These are phyloP conservation scores for Bombus picipes DNA, from an alignment of 1,140 invertebrate genomes.

Conservation along the genomic window DNA sequence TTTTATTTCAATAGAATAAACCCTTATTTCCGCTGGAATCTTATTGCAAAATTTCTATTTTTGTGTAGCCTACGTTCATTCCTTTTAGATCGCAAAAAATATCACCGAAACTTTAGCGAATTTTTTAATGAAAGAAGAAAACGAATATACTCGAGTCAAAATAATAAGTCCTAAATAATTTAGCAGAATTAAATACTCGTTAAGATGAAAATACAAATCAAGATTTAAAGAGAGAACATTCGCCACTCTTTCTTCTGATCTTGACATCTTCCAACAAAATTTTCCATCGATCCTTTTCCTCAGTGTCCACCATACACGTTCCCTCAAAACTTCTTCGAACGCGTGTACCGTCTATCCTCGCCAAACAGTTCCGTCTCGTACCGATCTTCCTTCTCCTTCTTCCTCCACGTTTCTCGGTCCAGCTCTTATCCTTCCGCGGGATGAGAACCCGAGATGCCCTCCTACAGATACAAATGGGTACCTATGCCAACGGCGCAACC, in stretches of 20 bases:
- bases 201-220: too few species aligned
- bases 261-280: neutral
- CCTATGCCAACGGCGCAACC: slow-evolving; percentile 80
- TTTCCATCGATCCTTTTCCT: neutral
- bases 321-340: neutral
- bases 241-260: too few species aligned
- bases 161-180: too few species aligned
- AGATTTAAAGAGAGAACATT: too few species aligned
- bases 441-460: slow-evolving; percentile 81
- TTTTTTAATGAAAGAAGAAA: too few species aligned
- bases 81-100: neutral
- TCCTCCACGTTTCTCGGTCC: neutral
- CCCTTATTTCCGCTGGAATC: too few species aligned
- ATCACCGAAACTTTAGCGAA: neutral
- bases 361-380: slow-evolving; percentile 38
- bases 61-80: too few species aligned
- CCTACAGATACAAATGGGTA: slow-evolving; percentile 80
- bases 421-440: slow-evolving; percentile 61
- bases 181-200: too few species aligned
- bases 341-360: neutral
- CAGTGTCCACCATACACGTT: neutral
- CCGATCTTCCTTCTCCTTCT: slow-evolving; percentile 19
- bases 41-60: neutral
- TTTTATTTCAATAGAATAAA: too few species aligned
- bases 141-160: too few species aligned